phyloP scores from a whole-genome alignment of 1,140 invertebrate genomes.

The Notospermus geniculatus region DNA sequence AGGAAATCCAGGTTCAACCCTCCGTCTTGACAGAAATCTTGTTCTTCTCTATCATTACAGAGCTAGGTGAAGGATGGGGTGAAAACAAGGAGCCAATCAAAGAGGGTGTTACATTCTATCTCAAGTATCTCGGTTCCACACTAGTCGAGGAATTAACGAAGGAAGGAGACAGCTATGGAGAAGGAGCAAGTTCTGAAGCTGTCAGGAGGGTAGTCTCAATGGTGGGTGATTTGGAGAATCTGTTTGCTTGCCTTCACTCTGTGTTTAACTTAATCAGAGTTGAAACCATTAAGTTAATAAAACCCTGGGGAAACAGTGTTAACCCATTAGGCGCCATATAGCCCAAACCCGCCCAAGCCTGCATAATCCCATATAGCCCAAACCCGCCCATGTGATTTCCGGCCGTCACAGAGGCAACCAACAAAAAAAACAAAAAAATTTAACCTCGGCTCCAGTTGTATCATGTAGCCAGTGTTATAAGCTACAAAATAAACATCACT shows the following conservation, averaged over 20 bases:
- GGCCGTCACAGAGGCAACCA: too few species aligned
- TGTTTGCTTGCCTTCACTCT: not conserved
- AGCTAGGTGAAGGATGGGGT: conserved; percentile 75
- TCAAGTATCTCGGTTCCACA: conserved; percentile 73
- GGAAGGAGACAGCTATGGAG: conserved; percentile 54
- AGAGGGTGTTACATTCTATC: conserved; percentile 65
- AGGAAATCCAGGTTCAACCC: too few species aligned
- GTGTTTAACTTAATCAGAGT: not conserved
- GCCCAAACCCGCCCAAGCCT: too few species aligned
- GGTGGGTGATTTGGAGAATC: conserved; percentile 44
- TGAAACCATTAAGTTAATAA: not conserved
- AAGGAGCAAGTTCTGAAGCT: conserved; percentile 67
- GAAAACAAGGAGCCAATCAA: conserved; percentile 64
- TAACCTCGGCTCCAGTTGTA: too few species aligned
- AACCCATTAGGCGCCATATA: too few species aligned
- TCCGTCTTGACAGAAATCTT: too few species aligned
- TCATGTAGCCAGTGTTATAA: too few species aligned
- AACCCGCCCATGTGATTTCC: too few species aligned
- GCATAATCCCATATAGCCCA: too few species aligned
- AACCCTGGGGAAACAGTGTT: too few species aligned
- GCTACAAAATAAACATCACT: too few species aligned
- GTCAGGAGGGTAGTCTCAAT: conserved; percentile 70
- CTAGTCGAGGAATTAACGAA: conserved; percentile 65
- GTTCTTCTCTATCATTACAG: conserved; percentile 57
- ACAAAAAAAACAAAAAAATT: too few species aligned